These are phyloP conservation scores for Drosophila repleta DNA, from an alignment of 1,140 invertebrate genomes.

Conservation along the genomic window DNA sequence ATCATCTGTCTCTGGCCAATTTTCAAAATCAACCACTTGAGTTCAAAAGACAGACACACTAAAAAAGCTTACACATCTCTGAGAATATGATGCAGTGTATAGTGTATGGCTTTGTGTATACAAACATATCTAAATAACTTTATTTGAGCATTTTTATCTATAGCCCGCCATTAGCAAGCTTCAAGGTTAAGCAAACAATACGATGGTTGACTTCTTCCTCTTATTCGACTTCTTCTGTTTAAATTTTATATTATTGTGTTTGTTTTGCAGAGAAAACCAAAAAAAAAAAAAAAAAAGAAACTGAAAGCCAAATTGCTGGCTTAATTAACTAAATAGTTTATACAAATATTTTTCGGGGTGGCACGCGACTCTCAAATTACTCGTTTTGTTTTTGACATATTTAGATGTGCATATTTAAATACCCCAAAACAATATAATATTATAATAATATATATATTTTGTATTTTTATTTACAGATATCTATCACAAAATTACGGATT, in stretches of 20 bases:
- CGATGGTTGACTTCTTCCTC: slow-evolving; percentile 33
- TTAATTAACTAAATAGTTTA: slow-evolving; percentile 48
- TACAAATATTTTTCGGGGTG: slow-evolving; percentile 3
- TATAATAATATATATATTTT: too few species aligned
- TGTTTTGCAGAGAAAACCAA: slow-evolving; percentile 15
- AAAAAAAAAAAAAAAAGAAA: neutral
- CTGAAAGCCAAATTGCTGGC: slow-evolving; percentile 11
- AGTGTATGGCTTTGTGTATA: neutral
- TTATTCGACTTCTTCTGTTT: neutral
- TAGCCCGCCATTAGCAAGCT: slow-evolving; percentile 51
- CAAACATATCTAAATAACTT: slow-evolving; percentile 6
- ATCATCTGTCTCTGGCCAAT: slow-evolving; percentile 9
- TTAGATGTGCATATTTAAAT: too few species aligned
- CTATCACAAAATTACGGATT: neutral
- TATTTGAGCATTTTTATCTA: slow-evolving; percentile 44
- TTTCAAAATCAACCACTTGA: slow-evolving; percentile 40
- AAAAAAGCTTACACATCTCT: slow-evolving; percentile 14
- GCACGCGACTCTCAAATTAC: neutral
- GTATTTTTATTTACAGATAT: slow-evolving; percentile 4
- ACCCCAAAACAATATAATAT: too few species aligned
- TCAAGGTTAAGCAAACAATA: slow-evolving; percentile 59
- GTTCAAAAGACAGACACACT: slow-evolving; percentile 5
- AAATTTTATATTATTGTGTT: slow-evolving; percentile 33
- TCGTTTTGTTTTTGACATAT: neutral
- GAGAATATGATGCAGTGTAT: neutral